Conservation (phyloP, 1,140 invertebrate species). For the Psilanteris sp. region DNA sequence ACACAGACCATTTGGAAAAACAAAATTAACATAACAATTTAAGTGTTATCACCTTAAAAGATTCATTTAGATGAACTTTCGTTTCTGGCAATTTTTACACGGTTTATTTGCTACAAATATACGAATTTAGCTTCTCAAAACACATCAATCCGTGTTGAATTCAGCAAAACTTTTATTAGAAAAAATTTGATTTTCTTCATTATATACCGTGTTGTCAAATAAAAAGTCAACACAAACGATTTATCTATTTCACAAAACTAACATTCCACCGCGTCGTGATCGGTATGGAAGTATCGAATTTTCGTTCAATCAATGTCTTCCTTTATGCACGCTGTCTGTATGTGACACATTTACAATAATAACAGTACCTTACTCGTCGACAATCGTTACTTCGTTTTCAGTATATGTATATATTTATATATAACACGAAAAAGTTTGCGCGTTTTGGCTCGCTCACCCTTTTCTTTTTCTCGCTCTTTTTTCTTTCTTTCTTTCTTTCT, state of each 20-base stretch:
- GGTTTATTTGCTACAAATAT: too few relatives aligned
- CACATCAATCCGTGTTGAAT: too few relatives aligned
- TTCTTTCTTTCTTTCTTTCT: too few relatives aligned
- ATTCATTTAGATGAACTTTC: too few relatives aligned
- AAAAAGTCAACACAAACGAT: not conserved
- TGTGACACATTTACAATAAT: conserved; percentile 78
- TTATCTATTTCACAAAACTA: conserved; percentile 25
- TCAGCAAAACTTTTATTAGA: too few relatives aligned
- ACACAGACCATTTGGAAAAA: conserved; percentile 6
- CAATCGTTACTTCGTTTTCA: conserved; percentile 68
- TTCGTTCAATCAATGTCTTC: conserved; percentile 69
- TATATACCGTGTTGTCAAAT: too few relatives aligned
- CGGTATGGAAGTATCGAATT: conserved; percentile 75
- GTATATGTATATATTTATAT: conserved; percentile 70
- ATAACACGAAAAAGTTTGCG: conserved; percentile 71
- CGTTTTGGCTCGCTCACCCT: conserved; percentile 38
- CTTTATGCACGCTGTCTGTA: conserved; percentile 70
- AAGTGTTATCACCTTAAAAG: too few relatives aligned
- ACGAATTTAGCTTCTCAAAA: too few relatives aligned
- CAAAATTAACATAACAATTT: too few relatives aligned
- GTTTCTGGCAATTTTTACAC: too few relatives aligned
- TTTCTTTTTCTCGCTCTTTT: conserved; percentile 10
- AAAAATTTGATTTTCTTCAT: too few relatives aligned
- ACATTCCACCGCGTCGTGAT: conserved; percentile 73
- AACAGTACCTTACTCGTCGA: conserved; percentile 75